A percentile compares a stretch with the other conserved stretches of the same genome.
Evolutionary conservation across 2,888 invertebrate genomes (phyloP).

Genomic region (Dynastes hyllus): DNA sequence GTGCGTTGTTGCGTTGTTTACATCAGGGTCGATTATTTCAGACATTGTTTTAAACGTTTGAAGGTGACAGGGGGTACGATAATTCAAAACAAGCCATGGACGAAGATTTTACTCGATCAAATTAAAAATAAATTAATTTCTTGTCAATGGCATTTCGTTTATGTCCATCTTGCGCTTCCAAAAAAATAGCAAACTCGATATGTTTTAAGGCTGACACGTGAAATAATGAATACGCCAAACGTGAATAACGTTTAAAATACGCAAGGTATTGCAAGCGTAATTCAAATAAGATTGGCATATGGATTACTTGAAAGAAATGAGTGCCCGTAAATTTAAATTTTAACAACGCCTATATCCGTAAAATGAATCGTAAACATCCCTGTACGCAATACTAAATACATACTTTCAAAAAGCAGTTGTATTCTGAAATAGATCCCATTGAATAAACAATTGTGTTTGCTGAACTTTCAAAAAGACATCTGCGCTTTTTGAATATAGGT

Average conservation of each 20-base stretch:
- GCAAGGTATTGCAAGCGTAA: background rate
- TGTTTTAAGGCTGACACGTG: no score
- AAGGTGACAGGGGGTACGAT: background rate
- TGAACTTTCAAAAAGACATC: background rate
- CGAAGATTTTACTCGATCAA: background rate
- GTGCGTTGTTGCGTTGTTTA: slow-evolving; percentile 25
- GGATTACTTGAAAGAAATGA: background rate
- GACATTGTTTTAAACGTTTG: background rate
- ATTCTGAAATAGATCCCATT: background rate
- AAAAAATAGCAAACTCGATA: background rate
- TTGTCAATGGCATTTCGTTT: background rate
- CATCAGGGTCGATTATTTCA: background rate
- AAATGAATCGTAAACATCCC: background rate
- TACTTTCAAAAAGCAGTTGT: background rate
- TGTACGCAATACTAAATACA: no score
- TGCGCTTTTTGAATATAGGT: background rate
- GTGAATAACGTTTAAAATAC: background rate
- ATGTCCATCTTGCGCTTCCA: background rate
- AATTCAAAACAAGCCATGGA: background rate
- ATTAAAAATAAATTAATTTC: slow-evolving; percentile 3
- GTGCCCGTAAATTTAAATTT: background rate
- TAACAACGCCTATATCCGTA: background rate
- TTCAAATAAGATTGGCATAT: background rate
- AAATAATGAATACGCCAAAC: background rate
- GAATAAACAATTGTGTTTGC: background rate